Percentiles rank a stretch among this genome's conserved stretches.
Evolutionary conservation across 2,888 invertebrate genomes (phyloP).

Genomic region (Clunio marinus): DNA sequence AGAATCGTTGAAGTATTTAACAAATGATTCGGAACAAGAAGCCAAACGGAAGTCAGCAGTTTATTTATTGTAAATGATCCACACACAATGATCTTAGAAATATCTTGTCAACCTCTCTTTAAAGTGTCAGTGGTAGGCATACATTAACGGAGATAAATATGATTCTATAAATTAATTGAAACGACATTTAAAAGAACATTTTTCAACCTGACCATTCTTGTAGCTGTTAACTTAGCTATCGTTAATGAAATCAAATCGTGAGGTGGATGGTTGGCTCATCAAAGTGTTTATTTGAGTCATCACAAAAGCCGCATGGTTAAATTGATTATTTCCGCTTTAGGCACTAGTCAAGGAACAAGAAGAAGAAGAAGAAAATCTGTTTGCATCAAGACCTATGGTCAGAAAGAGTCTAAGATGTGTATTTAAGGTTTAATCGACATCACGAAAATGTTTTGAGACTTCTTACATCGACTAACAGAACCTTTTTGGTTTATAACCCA

Average conservation of each 20-base stretch:
- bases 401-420: slow-evolving; percentile 16
- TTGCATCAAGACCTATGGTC: slow-evolving; percentile 18
- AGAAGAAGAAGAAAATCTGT: neutral
- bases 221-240: neutral
- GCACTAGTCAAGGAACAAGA: neutral
- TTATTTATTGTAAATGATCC: neutral
- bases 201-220: neutral
- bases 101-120: neutral
- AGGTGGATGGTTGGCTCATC: slow-evolving; percentile 30
- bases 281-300: slow-evolving; percentile 35
- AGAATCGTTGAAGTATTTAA: no score
- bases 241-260: slow-evolving; percentile 25
- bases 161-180: slow-evolving; percentile 7
- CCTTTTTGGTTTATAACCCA: slow-evolving; percentile 28
- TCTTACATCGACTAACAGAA: neutral
- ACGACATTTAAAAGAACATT: slow-evolving; percentile 24
- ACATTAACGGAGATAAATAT: neutral
- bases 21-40: neutral
- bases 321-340: slow-evolving; percentile 32
- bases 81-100: neutral
- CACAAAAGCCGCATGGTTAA: slow-evolving; percentile 35
- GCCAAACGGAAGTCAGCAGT: neutral
- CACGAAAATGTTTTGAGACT: slow-evolving; percentile 26
- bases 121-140: no score
- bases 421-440: slow-evolving; percentile 32